Evolutionary conservation across 2,113 vertebrate species (phyloP).

Genomic region (Leptobrachium ailaonicum): DNA sequence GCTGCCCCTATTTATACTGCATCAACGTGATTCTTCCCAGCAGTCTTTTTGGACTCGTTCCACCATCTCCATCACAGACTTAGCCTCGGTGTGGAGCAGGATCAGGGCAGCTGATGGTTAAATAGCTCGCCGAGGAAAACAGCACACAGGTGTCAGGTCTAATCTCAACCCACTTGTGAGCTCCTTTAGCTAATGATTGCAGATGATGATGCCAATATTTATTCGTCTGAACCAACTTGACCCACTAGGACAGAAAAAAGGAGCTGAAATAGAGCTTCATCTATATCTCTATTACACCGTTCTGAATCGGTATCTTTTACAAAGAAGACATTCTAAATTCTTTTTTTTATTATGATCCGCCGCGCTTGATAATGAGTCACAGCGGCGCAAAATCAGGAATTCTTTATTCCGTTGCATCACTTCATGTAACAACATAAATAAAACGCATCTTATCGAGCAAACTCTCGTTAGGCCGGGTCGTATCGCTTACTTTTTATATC

Average conservation of each 20-base stretch:
- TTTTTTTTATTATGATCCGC: no score
- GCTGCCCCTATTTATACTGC: not conserved
- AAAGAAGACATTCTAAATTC: no score
- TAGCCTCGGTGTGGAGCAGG: conserved; percentile 4
- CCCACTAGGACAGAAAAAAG: conserved; percentile 29
- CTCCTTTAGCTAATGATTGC: conserved; percentile 42
- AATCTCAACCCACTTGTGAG: conserved; percentile 37
- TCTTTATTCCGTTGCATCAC: no score
- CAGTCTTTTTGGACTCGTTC: conserved; percentile 8
- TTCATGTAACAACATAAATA: no score
- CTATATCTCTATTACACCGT: not conserved
- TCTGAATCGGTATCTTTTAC: not conserved
- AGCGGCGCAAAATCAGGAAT: no score
- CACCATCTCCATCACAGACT: conserved; percentile 11
- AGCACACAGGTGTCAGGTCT: conserved; percentile 40
- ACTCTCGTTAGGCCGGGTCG: no score
- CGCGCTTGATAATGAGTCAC: no score
- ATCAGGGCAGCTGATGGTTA: conserved; percentile 25
- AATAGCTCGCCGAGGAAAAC: conserved; percentile 38
- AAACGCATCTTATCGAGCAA: no score
- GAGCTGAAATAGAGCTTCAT: not conserved
- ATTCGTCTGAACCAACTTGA: conserved; percentile 41
- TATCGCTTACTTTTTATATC: no score
- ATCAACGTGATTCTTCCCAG: not conserved
- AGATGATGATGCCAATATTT: conserved; percentile 41